phyloP scores from a whole-genome alignment of 2,113 vertebrate genomes.

The Gallinago undulata region DNA sequence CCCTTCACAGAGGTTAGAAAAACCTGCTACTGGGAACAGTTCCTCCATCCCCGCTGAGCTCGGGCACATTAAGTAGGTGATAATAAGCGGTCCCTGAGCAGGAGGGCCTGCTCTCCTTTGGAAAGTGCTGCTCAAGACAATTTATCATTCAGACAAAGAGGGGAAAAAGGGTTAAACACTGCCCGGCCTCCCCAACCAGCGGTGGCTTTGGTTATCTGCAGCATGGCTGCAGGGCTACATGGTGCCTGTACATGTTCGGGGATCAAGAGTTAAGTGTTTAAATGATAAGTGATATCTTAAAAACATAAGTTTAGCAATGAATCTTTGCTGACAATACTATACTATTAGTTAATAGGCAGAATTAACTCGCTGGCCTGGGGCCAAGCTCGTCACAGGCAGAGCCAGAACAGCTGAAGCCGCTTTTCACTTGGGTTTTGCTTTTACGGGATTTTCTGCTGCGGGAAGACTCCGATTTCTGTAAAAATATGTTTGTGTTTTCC shows the following conservation, averaged over 20 bases:
- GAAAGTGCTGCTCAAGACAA: not conserved
- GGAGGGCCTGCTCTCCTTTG: conserved; percentile 16
- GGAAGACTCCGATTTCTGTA: conserved; percentile 37
- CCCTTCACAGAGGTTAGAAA: not conserved
- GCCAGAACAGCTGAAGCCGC: conserved; percentile 52
- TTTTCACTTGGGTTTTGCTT: conserved; percentile 48
- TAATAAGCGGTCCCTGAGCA: conserved; percentile 28
- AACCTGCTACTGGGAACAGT: not conserved
- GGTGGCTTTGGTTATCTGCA: conserved; percentile 40
- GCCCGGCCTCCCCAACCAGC: not conserved
- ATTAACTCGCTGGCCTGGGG: conserved; percentile 67
- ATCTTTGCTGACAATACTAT: conserved; percentile 66
- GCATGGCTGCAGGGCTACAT: conserved; percentile 25
- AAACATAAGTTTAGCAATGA: conserved; percentile 71
- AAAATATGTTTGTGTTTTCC: not conserved
- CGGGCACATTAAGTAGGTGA: conserved; percentile 59
- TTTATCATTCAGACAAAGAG: conserved; percentile 39
- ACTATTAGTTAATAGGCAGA: conserved; percentile 73
- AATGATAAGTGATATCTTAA: conserved; percentile 67
- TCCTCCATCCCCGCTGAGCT: conserved; percentile 1
- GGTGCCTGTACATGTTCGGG: conserved; percentile 33
- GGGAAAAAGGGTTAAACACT: not conserved
- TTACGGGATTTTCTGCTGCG: conserved; percentile 48
- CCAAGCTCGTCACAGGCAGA: conserved; percentile 53
- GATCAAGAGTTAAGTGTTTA: conserved; percentile 64